Evolutionary conservation across 2,888 invertebrate species (phyloP).

Genomic region (Odontocerum albicorne): DNA sequence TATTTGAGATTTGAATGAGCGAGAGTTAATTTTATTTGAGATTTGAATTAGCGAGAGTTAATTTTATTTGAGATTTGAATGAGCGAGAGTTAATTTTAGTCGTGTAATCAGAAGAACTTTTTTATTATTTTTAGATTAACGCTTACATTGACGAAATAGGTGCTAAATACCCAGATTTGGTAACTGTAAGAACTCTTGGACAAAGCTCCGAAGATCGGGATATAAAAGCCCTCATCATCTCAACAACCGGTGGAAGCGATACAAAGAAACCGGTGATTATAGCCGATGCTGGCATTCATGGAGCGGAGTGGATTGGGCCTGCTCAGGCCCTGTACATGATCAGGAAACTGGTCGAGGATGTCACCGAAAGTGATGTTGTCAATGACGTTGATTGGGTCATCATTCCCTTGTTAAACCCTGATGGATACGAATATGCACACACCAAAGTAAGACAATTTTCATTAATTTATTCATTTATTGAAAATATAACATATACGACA

Average conservation of each 20-base stretch:
- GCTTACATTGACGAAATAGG: slow-evolving; percentile 51
- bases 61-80: neutral
- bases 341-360: slow-evolving; percentile 62
- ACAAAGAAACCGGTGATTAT: slow-evolving; percentile 57
- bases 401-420: slow-evolving; percentile 70
- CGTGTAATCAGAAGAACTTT: neutral
- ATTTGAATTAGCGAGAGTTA: no score
- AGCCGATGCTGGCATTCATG: slow-evolving; percentile 64
- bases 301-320: slow-evolving; percentile 73
- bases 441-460: slow-evolving; percentile 50
- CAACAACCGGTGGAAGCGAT: slow-evolving; percentile 52
- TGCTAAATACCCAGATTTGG: slow-evolving; percentile 49
- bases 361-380: slow-evolving; percentile 56
- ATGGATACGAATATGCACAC: slow-evolving; percentile 66
- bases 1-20: no score
- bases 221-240: slow-evolving; percentile 61
- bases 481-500: no score
- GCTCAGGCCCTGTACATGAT: slow-evolving; percentile 66
- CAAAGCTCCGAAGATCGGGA: slow-evolving; percentile 57
- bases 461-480: no score
- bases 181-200: slow-evolving; percentile 56
- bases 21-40: no score
- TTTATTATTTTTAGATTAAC: slow-evolving; percentile 50
- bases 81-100: neutral
- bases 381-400: slow-evolving; percentile 66